A percentile compares a stretch with the other conserved stretches of the same genome.
These are phyloP conservation scores for Microtus pennsylvanicus DNA, from an alignment of 2,113 vertebrate genomes.

Conservation along the genomic window DNA sequence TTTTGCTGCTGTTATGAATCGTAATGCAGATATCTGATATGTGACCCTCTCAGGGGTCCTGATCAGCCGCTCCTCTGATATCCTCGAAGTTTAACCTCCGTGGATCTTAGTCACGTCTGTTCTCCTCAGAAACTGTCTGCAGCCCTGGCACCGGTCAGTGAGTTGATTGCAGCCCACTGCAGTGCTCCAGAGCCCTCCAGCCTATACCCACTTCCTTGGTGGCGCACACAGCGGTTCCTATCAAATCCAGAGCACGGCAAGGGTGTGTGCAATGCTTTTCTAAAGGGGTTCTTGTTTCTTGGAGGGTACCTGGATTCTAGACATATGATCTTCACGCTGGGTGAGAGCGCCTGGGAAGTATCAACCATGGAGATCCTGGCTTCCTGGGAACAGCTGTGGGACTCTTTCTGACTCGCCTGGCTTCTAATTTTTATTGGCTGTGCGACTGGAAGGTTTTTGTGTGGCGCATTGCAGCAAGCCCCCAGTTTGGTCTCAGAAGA, in stretches of 20 bases:
- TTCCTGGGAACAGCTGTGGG: conserved; percentile 43
- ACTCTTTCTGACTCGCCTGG: neutral
- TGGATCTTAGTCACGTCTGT: neutral
- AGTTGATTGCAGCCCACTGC: neutral
- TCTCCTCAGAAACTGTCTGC: neutral
- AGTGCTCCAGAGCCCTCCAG: neutral
- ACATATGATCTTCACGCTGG: conserved; percentile 51
- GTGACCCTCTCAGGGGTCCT: neutral
- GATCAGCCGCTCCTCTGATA: neutral
- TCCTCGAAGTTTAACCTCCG: neutral
- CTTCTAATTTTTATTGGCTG: conserved; percentile 57
- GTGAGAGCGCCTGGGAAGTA: neutral
- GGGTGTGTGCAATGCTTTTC: neutral
- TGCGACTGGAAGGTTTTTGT: conserved; percentile 35
- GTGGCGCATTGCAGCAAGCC: conserved; percentile 56
- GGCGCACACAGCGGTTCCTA: neutral
- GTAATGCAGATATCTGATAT: neutral
- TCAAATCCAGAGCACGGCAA: neutral
- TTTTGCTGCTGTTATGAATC: neutral
- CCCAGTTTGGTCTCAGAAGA: conserved; percentile 54
- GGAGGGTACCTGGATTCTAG: neutral
- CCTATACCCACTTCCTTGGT: neutral
- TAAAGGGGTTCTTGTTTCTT: conserved; percentile 6
- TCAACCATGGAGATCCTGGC: neutral
- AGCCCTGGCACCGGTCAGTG: neutral